phyloP scores from a whole-genome alignment of 1,140 invertebrate genomes.

The Drosophila miranda region DNA sequence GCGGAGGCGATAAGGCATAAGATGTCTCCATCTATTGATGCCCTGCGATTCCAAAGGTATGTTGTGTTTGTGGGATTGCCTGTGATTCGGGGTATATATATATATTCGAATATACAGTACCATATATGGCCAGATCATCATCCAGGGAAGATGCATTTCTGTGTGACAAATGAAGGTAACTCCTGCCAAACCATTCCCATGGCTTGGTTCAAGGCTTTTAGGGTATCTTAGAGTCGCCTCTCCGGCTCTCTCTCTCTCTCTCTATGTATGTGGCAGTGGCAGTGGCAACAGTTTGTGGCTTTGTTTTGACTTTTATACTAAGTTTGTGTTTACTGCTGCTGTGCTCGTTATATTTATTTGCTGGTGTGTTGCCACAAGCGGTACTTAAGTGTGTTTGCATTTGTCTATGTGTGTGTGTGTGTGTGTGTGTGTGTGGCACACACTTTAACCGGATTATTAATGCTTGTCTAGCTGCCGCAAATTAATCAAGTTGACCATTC shows the following conservation, averaged over 20 bases:
- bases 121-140: too few species aligned
- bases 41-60: too few species aligned
- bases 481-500: conserved; percentile 80
- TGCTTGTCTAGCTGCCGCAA: conserved; percentile 77
- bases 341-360: conserved; percentile 47
- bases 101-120: too few species aligned
- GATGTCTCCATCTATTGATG: conserved; percentile 24
- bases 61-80: too few species aligned
- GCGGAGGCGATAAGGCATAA: conserved; percentile 47
- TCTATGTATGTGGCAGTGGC: conserved; percentile 15
- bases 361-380: conserved; percentile 68
- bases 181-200: too few species aligned
- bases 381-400: conserved; percentile 75
- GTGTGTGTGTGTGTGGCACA: conserved; percentile 47
- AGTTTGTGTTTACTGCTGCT: conserved; percentile 75
- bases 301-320: conserved; percentile 80
- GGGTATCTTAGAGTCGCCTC: too few species aligned
- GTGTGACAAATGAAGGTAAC: too few species aligned
- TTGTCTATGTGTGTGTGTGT: conserved; percentile 22
- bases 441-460: conserved; percentile 79
- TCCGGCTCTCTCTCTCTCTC: not conserved
- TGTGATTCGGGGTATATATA: too few species aligned
- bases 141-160: too few species aligned
- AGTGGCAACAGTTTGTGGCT: conserved; percentile 76
- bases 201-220: too few species aligned